Conservation (phyloP, 2,888 invertebrate species). For the Adelognathus sp. region DNA sequence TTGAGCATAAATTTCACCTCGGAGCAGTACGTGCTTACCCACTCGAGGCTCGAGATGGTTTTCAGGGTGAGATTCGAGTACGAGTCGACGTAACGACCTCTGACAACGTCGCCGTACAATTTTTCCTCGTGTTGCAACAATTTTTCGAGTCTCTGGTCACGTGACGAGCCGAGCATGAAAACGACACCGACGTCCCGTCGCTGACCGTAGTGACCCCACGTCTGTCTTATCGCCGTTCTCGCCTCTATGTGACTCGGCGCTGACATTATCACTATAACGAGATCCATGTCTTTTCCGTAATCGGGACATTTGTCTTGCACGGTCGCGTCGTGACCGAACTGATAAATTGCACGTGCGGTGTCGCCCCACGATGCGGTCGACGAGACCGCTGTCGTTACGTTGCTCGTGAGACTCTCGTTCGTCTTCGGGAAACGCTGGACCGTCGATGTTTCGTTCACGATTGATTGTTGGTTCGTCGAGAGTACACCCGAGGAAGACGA, state of each 20-base stretch:
- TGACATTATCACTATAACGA: conserved; percentile 86
- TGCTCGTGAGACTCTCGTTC: background rate
- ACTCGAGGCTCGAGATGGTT: conserved; percentile 91
- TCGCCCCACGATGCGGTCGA: conserved; percentile 82
- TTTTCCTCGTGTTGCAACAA: conserved; percentile 82
- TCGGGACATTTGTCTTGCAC: conserved; percentile 75
- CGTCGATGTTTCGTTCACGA: background rate
- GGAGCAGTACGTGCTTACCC: conserved; percentile 88
- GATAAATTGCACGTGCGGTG: conserved; percentile 75
- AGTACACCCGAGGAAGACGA: conserved; percentile 63
- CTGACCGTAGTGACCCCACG: conserved; percentile 90
- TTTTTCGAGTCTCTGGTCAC: conserved; percentile 76
- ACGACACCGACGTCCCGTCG: conserved; percentile 83
- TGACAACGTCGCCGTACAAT: conserved; percentile 86
- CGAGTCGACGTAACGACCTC: conserved; percentile 89
- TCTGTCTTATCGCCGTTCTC: conserved; percentile 86
- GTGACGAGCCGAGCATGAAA: conserved; percentile 86
- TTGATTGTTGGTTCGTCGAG: conserved; percentile 55
- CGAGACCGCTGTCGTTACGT: conserved; percentile 56
- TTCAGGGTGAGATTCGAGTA: conserved; percentile 93
- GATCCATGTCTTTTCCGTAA: conserved; percentile 76
- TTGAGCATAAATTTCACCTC: conserved; percentile 87
- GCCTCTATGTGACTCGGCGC: conserved; percentile 86
- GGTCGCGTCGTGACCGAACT: conserved; percentile 72
- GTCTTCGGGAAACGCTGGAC: background rate